phyloP scores from a whole-genome alignment of 1,140 invertebrate species.

The Semibalanus balanoides region DNA sequence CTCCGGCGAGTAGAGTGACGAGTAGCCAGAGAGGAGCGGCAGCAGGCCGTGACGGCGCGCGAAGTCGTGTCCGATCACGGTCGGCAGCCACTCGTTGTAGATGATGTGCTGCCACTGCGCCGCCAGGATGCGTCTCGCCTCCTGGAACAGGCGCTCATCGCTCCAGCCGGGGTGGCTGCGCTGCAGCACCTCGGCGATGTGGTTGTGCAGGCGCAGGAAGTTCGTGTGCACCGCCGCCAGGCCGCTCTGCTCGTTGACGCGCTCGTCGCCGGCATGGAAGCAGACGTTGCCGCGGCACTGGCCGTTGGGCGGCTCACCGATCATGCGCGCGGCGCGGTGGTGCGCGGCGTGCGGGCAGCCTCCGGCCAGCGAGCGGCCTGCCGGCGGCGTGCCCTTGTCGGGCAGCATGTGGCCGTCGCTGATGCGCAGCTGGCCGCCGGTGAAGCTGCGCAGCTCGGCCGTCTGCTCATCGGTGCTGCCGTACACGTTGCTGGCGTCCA shows the following conservation, averaged over 20 bases:
- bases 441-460: slow-evolving; percentile 34
- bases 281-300: slow-evolving; percentile 2
- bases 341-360: slow-evolving; percentile 11
- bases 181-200: slow-evolving; percentile 53
- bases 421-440: slow-evolving; percentile 32
- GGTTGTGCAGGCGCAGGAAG: slow-evolving; percentile 76
- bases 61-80: slow-evolving; percentile 61
- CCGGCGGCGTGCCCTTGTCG: neutral
- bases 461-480: slow-evolving; percentile 41
- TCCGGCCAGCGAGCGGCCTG: too few relatives aligned
- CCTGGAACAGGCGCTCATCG: slow-evolving; percentile 49
- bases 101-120: slow-evolving; percentile 33
- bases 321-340: neutral
- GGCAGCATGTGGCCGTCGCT: slow-evolving; percentile 20
- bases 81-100: slow-evolving; percentile 34
- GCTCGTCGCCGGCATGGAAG: slow-evolving; percentile 45
- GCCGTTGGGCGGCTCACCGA: neutral
- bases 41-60: slow-evolving; percentile 59
- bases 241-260: slow-evolving; percentile 64
- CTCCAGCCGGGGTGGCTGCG: slow-evolving; percentile 67
- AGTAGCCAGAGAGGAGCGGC: slow-evolving; percentile 38
- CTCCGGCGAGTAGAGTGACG: slow-evolving; percentile 24
- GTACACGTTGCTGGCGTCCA: slow-evolving; percentile 81
- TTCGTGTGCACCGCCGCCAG: slow-evolving; percentile 70
- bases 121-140: slow-evolving; percentile 23